phyloP scores from a whole-genome alignment of 2,888 invertebrate species.

The Pristionchus entomophagus region DNA sequence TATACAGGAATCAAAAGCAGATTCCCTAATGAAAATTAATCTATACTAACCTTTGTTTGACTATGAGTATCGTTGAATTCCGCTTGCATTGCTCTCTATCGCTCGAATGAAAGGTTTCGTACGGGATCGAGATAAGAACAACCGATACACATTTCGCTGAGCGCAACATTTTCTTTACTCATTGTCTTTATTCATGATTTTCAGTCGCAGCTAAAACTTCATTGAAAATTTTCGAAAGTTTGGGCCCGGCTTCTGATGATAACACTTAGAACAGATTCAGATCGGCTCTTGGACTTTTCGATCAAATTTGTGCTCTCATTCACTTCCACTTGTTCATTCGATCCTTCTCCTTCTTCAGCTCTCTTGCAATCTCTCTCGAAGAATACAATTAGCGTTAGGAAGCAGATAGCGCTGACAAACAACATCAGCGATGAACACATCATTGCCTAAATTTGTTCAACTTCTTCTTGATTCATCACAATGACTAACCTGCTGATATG shows the following conservation, averaged over 20 bases:
- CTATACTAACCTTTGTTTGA: too few species aligned
- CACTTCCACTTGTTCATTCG: neutral
- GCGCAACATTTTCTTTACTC: too few species aligned
- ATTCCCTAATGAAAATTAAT: too few species aligned
- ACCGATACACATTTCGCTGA: too few species aligned
- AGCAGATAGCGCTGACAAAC: neutral
- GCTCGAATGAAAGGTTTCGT: too few species aligned
- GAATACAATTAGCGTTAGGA: neutral
- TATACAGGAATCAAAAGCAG: too few species aligned
- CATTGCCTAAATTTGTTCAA: neutral
- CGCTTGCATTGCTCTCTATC: too few species aligned
- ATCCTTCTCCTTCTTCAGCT: neutral
- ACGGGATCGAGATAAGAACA: too few species aligned
- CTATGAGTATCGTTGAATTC: too few species aligned
- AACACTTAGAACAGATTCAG: neutral
- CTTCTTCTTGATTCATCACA: neutral
- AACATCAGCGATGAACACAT: neutral
- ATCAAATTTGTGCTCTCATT: neutral
- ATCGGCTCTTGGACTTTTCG: neutral
- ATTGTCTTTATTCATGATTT: too few species aligned
- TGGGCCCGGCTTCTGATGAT: neutral
- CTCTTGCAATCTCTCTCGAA: neutral
- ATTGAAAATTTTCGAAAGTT: neutral
- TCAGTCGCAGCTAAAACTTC: too few species aligned
- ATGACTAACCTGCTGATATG: neutral